A percentile compares a stretch with the other conserved stretches of the same genome.
Evolutionary conservation across 2,113 vertebrate species (phyloP).

Genomic region (Lagenorhynchus albirostris): DNA sequence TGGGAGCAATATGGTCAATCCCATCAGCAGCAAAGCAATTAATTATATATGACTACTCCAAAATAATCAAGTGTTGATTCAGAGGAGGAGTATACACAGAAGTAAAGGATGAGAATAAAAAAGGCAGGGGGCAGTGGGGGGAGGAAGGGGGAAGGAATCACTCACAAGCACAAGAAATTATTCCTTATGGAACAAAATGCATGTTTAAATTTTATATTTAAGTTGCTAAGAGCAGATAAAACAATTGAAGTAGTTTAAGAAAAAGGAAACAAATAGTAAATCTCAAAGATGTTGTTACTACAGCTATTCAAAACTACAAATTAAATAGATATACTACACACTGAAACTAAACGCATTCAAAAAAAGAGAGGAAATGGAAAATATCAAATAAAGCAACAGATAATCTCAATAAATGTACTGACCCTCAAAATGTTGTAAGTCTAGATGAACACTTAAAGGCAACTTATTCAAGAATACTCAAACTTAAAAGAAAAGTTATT

Average conservation of each 20-base stretch:
- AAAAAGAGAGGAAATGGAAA: neutral
- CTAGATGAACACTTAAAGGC: neutral
- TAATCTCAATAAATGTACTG: neutral
- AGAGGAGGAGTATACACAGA: neutral
- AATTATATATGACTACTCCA: neutral
- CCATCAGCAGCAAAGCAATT: neutral
- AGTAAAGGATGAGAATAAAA: neutral
- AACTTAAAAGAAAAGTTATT: neutral
- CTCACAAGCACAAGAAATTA: neutral
- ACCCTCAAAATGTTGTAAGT: neutral
- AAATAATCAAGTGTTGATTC: neutral
- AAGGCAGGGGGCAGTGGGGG: neutral
- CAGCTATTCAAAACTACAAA: neutral
- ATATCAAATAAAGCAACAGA: slow-evolving; percentile 1
- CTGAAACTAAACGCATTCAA: neutral
- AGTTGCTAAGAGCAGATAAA: neutral
- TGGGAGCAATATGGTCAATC: neutral
- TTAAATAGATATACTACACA: neutral
- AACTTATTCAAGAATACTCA: neutral
- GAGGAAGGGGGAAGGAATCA: neutral
- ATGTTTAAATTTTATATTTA: neutral
- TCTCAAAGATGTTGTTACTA: neutral
- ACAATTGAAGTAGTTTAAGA: neutral
- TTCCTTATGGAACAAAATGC: neutral
- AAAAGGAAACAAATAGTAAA: slow-evolving; percentile 5